phyloP scores from a whole-genome alignment of 2,888 invertebrate species.

The Pherbina coryleti region DNA sequence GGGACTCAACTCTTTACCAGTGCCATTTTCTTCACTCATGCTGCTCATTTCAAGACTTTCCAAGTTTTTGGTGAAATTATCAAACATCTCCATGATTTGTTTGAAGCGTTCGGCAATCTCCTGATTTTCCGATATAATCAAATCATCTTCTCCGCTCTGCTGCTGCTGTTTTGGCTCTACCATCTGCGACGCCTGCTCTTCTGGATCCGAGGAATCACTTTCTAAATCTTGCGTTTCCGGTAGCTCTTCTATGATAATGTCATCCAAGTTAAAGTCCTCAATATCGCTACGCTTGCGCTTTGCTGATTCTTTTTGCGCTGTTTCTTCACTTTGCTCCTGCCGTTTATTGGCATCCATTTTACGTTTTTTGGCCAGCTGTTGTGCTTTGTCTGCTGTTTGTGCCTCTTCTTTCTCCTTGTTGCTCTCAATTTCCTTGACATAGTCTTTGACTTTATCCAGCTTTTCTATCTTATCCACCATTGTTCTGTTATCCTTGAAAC shows the following conservation, averaged over 20 bases:
- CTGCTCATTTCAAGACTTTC: conserved; percentile 50
- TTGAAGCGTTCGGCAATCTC: conserved; percentile 50
- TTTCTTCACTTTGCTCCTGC: not conserved
- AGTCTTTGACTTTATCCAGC: conserved; percentile 22
- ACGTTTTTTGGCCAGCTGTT: conserved; percentile 15
- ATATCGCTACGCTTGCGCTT: not conserved
- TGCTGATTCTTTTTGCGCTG: not conserved
- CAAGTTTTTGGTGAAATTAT: conserved; percentile 55
- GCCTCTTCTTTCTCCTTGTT: not conserved
- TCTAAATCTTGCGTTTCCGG: not conserved
- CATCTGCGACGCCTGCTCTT: not conserved
- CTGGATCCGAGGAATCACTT: not conserved
- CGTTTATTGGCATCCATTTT: conserved; percentile 14
- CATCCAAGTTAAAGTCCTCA: not conserved
- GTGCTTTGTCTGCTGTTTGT: not conserved
- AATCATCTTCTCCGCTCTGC: not conserved
- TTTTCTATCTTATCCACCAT: not conserved
- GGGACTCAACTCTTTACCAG: not conserved
- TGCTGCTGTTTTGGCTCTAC: not conserved
- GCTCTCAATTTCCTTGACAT: conserved; percentile 27
- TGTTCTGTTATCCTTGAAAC: not conserved
- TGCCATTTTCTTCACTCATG: not conserved
- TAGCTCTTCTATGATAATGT: not conserved
- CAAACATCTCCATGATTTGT: conserved; percentile 54
- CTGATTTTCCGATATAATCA: conserved; percentile 19